Percentiles rank a stretch among this genome's conserved stretches.
Conservation (phyloP, 2,797 vertebrate species). For the Hoplostethus atlanticus region DNA sequence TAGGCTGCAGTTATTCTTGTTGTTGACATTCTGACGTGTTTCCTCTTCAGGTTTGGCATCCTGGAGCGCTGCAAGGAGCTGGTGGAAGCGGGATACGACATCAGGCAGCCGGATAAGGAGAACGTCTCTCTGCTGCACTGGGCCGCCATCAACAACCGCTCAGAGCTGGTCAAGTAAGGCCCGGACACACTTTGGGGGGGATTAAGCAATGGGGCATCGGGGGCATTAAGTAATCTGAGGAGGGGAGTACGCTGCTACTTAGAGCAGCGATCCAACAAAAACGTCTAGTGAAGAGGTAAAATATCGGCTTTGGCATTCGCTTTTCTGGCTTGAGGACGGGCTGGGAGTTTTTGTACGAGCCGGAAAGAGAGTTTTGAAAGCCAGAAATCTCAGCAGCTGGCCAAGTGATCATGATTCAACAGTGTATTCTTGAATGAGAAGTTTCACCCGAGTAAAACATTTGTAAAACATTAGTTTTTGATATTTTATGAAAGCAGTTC, state of each 20-base stretch:
- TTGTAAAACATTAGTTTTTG: too few relatives aligned
- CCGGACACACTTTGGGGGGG: not conserved
- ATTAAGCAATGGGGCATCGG: too few relatives aligned
- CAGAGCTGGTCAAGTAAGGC: conserved; percentile 93
- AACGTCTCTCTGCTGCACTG: conserved; percentile 97
- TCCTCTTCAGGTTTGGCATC: conserved; percentile 89
- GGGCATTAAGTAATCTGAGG: too few relatives aligned
- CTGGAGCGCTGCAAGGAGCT: conserved; percentile 95
- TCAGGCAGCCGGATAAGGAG: conserved; percentile 94
- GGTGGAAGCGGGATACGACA: conserved; percentile 94
- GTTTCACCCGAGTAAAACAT: too few relatives aligned
- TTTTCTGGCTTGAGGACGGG: not conserved
- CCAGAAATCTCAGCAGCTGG: too few relatives aligned
- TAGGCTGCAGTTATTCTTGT: not conserved
- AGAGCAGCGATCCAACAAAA: too few relatives aligned
- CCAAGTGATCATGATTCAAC: too few relatives aligned
- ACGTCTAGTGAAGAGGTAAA: not conserved
- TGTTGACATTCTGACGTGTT: not conserved
- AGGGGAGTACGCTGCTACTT: too few relatives aligned
- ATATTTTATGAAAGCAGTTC: too few relatives aligned
- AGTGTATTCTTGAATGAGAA: too few relatives aligned
- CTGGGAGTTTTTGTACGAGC: not conserved
- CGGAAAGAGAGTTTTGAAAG: too few relatives aligned
- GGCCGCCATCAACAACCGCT: conserved; percentile 97
- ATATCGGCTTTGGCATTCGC: not conserved